Conservation (phyloP, 2,888 invertebrate species). For the Aphidius colemani region DNA sequence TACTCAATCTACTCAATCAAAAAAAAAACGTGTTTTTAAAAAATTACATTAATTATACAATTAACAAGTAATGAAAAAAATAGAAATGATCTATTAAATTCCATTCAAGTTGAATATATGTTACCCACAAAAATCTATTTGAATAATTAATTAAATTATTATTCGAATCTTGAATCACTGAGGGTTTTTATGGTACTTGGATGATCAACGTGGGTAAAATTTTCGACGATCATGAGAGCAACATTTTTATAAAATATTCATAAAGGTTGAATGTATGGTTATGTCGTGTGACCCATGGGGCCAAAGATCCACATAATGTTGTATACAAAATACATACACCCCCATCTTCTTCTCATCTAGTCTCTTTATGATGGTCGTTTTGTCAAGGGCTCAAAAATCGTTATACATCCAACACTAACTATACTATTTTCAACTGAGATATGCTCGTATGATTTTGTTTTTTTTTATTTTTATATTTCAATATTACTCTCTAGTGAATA, state of each 20-base stretch:
- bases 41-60: too few relatives aligned
- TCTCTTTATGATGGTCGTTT: constrained; percentile 51
- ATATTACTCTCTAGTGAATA: neutral
- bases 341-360: constrained; percentile 9
- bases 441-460: neutral
- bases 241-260: constrained; percentile 58
- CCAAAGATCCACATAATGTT: neutral
- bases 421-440: too few relatives aligned
- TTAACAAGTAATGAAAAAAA: too few relatives aligned
- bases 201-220: constrained; percentile 58
- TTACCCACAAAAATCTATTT: too few relatives aligned
- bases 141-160: too few relatives aligned
- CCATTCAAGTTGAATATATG: too few relatives aligned
- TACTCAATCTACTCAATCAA: too few relatives aligned
- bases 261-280: constrained; percentile 58
- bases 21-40: too few relatives aligned
- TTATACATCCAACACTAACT: constrained; percentile 14
- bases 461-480: neutral
- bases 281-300: constrained; percentile 42
- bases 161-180: constrained; percentile 59
- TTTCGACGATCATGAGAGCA: constrained; percentile 53
- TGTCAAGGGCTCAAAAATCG: constrained; percentile 47
- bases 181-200: constrained; percentile 56
- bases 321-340: constrained; percentile 7
- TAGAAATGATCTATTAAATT: too few relatives aligned